phyloP scores from a whole-genome alignment of 1,140 invertebrate genomes.

The Batillaria attramentaria region DNA sequence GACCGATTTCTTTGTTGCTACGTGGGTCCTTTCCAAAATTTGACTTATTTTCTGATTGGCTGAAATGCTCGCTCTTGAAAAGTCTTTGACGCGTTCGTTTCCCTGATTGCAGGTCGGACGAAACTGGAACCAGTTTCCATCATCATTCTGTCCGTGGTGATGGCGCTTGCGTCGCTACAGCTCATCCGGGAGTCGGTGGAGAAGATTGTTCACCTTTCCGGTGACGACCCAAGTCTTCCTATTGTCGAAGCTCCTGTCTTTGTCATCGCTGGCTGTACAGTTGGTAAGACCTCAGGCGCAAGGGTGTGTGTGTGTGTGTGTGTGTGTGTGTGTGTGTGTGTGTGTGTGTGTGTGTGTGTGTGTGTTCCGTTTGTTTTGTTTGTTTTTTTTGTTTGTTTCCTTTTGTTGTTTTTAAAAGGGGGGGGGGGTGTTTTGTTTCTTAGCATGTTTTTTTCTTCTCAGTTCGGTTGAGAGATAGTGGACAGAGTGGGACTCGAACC shows the following conservation, averaged over 20 bases:
- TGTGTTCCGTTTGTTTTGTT: background rate
- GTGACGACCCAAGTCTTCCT: constrained; percentile 31
- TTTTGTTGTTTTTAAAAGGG: background rate
- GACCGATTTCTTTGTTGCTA: no score
- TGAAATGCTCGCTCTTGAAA: no score
- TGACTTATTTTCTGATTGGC: no score
- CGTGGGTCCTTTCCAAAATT: no score
- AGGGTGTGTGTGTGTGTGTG: constrained; percentile 4
- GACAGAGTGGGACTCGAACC: no score
- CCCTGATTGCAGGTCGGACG: constrained; percentile 69
- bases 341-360: constrained; percentile 4
- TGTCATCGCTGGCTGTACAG: constrained; percentile 68
- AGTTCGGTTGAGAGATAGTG: no score
- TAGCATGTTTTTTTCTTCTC: no score
- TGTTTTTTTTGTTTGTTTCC: background rate
- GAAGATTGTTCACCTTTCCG: constrained; percentile 53
- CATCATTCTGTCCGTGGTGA: constrained; percentile 73
- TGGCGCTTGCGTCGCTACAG: constrained; percentile 74
- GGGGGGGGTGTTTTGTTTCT: background rate
- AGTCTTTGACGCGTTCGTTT: no score
- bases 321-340: background rate
- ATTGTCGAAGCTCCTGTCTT: constrained; percentile 65
- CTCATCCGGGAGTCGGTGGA: constrained; percentile 70
- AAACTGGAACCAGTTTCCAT: constrained; percentile 73
- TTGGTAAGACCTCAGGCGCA: constrained; percentile 51